Evolutionary conservation across 2,797 vertebrate genomes (phyloP).

Genomic region (Diglossa cyanea): DNA sequence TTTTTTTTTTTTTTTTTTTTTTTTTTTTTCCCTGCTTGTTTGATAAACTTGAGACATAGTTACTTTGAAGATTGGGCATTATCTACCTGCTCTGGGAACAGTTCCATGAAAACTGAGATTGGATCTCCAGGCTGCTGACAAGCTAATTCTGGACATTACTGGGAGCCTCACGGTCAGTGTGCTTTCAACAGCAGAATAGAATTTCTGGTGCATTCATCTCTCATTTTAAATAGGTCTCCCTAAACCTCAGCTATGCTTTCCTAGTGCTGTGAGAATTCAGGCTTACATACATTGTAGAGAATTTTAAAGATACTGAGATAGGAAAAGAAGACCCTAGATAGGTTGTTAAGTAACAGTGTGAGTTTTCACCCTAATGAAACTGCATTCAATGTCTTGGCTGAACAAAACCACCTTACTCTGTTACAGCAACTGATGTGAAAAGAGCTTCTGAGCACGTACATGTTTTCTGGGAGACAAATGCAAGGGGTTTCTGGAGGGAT

Average conservation of each 20-base stretch:
- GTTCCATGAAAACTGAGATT: constrained; percentile 63
- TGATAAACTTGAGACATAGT: constrained; percentile 64
- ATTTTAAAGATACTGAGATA: not conserved
- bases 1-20: not conserved
- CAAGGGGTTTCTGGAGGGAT: not conserved
- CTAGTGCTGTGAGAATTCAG: not conserved
- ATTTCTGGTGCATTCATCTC: constrained; percentile 51
- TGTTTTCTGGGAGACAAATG: not conserved
- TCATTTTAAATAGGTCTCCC: constrained; percentile 9
- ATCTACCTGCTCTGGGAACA: constrained; percentile 64
- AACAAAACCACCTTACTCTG: not conserved
- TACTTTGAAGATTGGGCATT: constrained; percentile 58
- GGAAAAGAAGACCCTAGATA: not conserved
- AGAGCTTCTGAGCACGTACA: not conserved
- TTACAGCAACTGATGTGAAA: not conserved
- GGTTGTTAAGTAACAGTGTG: not conserved
- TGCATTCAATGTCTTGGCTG: not conserved
- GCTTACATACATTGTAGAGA: not conserved
- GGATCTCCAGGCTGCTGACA: constrained; percentile 59
- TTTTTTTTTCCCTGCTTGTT: not conserved
- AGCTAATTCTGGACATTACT: constrained; percentile 63
- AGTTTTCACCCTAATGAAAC: not conserved
- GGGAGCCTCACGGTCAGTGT: constrained; percentile 26
- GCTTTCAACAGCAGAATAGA: constrained; percentile 56
- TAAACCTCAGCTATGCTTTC: not conserved